phyloP scores from a whole-genome alignment of 2,797 vertebrate genomes.

The Pseudotriccus pelzelni region DNA sequence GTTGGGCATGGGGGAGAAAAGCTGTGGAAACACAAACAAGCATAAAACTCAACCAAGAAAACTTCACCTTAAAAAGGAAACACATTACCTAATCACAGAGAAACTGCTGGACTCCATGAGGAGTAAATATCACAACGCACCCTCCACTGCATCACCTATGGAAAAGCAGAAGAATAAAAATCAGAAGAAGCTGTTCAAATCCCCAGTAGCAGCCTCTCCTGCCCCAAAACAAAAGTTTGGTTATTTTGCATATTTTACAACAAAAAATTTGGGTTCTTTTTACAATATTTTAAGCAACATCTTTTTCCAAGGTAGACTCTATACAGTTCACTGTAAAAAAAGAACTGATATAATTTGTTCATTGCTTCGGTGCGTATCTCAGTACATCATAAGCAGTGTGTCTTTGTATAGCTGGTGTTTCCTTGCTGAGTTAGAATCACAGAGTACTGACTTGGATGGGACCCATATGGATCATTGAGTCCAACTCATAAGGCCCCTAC shows the following conservation, averaged over 20 bases:
- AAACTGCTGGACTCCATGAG: not conserved
- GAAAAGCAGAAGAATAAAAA: not conserved
- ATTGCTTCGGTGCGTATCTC: not conserved
- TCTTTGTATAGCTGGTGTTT: not conserved
- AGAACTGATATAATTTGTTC: not conserved
- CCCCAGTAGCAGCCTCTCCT: not conserved
- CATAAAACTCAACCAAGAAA: not conserved
- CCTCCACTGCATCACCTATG: not conserved
- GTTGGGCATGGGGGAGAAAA: not conserved
- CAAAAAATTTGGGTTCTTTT: not conserved
- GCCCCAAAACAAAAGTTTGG: not conserved
- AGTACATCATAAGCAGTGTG: not conserved
- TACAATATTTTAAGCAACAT: not conserved
- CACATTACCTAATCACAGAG: not conserved
- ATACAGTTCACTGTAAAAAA: not conserved
- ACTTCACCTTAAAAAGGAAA: not conserved
- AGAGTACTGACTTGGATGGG: not conserved
- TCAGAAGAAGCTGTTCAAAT: not conserved
- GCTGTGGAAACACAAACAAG: not conserved
- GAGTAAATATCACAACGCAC: not conserved
- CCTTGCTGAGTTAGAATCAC: not conserved
- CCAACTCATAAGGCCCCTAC: not conserved
- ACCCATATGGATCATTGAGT: not conserved
- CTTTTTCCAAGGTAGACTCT: not conserved
- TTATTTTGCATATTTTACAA: not conserved